Evolutionary conservation across 2,113 vertebrate genomes (phyloP), one percentile per base, ranked within the genome.

Genomic region (Falco punctatus): DNA sequence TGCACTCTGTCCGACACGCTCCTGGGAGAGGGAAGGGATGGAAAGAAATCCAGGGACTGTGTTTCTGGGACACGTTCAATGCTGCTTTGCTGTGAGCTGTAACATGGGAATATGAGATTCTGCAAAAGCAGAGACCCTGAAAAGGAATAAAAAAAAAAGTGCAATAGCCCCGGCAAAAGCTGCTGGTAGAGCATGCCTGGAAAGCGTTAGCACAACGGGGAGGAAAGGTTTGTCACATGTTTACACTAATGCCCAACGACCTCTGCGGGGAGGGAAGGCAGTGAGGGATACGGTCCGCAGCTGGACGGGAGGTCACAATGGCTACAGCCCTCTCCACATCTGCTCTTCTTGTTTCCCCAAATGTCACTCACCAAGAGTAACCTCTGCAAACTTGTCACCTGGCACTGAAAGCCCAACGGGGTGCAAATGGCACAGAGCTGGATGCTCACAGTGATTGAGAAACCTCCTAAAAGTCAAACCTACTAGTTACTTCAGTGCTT

Each of bases 131-230:
- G 66, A 46, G 58, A 81, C 5, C 17, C 44, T 1, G 11, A 40
- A 23, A 61, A 57, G 71, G 38, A 28, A 20, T 35, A 81, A 88
- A 84, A n/a, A 18, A 2, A 35, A 0, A 3, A 38, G 38, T 1
- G 5, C 12, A 14, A 9, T 1, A 13, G 9, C 19, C 44, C 24
- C 1, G 1, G 51, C 15, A 27, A 48, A 40, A 59, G 80, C n/a
- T 22, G 73, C 44, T 0, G 4, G 19, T 38, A 59, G 24, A 62
- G 52, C 10, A 7, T 0, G 61, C 61, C 88, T 64, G 94, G 78
- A 59, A 67, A 85, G 52, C 0, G 1, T 40, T 32, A 15, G 35
- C 0, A 11, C 0, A 13, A 3, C 0, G 17, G 58, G 67, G 80
- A 88, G 71, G 30, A n/a, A 16, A 54, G 79, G 61, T 61, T 40